Percentiles rank a stretch among this genome's conserved stretches.
phyloP scores from a whole-genome alignment of 2,888 invertebrate species.

The Chaetogeoica ovagalla region DNA sequence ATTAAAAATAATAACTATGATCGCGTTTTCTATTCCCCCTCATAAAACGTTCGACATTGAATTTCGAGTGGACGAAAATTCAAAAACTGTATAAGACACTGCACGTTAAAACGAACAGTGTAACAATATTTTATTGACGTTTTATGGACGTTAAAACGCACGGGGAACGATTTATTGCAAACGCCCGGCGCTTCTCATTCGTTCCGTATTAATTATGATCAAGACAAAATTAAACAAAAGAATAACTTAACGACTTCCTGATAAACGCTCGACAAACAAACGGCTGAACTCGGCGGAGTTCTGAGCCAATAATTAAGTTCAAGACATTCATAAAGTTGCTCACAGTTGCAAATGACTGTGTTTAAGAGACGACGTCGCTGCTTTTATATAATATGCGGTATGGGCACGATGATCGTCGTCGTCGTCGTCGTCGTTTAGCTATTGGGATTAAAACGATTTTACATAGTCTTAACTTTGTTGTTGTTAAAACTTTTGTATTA shows the following conservation, averaged over 20 bases:
- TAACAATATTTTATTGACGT: background rate
- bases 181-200: background rate
- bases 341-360: background rate
- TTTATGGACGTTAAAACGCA: background rate
- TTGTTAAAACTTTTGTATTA: too few species aligned
- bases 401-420: too few species aligned
- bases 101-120: too few species aligned
- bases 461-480: too few species aligned
- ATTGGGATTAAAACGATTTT: too few species aligned
- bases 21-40: too few species aligned
- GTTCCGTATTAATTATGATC: slow-evolving; percentile 7
- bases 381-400: background rate
- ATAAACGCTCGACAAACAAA: slow-evolving; percentile 32
- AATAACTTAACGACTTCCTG: slow-evolving; percentile 13
- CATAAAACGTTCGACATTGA: too few species aligned
- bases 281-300: background rate
- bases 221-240: slow-evolving; percentile 30
- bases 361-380: background rate
- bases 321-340: slow-evolving; percentile 4
- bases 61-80: too few species aligned
- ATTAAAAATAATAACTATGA: too few species aligned
- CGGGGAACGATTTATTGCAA: background rate
- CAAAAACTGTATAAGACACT: too few species aligned
- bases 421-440: too few species aligned
- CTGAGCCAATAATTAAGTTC: slow-evolving; percentile 14